These are phyloP conservation scores for Tapirus indicus DNA, from an alignment of 2,797 vertebrate genomes.

Conservation along the genomic window DNA sequence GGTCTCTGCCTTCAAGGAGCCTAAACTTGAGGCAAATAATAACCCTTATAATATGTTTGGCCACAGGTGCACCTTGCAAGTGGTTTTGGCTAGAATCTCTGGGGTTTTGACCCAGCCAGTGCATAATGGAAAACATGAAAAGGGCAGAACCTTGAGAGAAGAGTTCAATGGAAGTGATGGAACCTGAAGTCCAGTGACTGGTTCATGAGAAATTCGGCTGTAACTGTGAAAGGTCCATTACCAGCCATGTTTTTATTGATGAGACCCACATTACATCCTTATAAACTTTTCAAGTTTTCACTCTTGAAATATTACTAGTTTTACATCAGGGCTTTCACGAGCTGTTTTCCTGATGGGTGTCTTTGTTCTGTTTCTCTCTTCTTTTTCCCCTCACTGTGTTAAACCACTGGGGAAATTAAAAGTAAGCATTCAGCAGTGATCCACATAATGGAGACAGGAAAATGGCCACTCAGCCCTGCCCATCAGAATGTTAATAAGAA, in stretches of 20 bases:
- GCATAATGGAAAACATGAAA: background rate
- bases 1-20: background rate
- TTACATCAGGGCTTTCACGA: background rate
- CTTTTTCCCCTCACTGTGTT: background rate
- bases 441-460: background rate
- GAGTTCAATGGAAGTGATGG: background rate
- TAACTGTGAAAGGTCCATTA: background rate
- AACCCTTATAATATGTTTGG: background rate
- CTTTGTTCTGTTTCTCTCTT: background rate
- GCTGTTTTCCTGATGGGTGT: background rate
- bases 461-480: background rate
- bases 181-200: background rate
- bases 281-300: background rate
- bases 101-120: background rate
- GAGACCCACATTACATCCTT: background rate
- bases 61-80: too few species aligned
- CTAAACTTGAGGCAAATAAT: background rate
- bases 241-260: background rate
- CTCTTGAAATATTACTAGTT: background rate
- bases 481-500: background rate
- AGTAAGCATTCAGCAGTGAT: background rate
- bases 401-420: slow-evolving; percentile 12
- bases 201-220: background rate
- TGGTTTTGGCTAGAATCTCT: background rate
- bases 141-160: background rate